Base-by-base conservation (phyloP, 2,113 vertebrate species). In the Cebus imitator region DNA sequence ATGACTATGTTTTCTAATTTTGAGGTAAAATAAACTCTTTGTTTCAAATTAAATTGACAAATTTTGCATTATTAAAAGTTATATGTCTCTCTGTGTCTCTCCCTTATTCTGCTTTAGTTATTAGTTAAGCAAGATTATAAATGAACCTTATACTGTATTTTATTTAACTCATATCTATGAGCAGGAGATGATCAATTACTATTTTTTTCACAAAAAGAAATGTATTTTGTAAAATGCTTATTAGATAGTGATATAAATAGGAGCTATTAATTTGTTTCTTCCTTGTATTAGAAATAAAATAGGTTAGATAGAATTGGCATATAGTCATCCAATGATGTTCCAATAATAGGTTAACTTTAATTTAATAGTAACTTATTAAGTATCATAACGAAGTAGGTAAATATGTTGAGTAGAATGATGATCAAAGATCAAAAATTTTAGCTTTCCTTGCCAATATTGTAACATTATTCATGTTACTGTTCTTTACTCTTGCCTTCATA, bases 251-350 rank as follows among this genome's bases (percentile, higher is more conserved):
- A 50, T 68, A 70, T 58, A 23, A 50, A 86, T 27, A 57, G 18
- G 16, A 73, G 25, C 5, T 57, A 52, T 50, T 83, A 64, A 40
- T 87, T 7, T 85, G 48, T 91, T 75, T 83, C 1, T 78, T 85
- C 5, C 18, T 84, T 48, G 35, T 94, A 61, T 21, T 70, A 14
- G 7, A 72, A 94, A 73, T 88, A 78, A 86, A 95, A 80, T 43
- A 27, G 16, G 5, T 81, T 75, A 61, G 37, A 94, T 25, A 90
- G 18, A 50, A 17, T 79, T 70, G n/a, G 58, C 48, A 88, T 57
- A 73, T 16, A 83, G 83, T 61, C 7, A 90, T 12, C 9, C 8
- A 50, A 25, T 0, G 37, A 12, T 72, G 3, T 95, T 93, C n/a
- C 6, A 25, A 20, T 72, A 61, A 48, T n/a, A 82, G 6, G 6